phyloP scores from a whole-genome alignment of 2,888 invertebrate species.

The Heterodera filipjevi region DNA sequence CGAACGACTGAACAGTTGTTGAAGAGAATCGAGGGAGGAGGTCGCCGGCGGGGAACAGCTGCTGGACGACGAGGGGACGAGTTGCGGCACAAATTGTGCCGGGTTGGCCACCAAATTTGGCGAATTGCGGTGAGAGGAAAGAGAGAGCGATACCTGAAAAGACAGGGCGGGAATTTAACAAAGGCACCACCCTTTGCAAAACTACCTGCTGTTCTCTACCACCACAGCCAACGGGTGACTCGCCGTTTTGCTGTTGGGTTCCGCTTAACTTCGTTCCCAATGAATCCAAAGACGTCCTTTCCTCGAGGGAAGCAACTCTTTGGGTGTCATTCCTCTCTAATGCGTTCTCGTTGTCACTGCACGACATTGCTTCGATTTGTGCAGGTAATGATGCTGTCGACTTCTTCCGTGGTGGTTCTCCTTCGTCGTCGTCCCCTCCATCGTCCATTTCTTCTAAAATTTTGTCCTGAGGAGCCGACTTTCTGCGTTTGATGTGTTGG shows the following conservation, averaged over 20 bases:
- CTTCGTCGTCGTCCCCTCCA: not conserved
- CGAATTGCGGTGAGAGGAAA: not conserved
- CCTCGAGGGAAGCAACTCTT: not conserved
- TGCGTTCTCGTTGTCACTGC: not conserved
- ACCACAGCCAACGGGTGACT: not conserved
- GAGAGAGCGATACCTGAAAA: not conserved
- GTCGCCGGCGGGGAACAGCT: not conserved
- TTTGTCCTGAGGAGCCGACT: conserved; percentile 23
- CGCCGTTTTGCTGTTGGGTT: not conserved
- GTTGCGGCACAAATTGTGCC: not conserved
- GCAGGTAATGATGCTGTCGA: conserved; percentile 7
- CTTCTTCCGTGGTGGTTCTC: conserved; percentile 23
- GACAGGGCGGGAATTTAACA: no score
- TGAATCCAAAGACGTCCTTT: not conserved
- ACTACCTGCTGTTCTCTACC: not conserved
- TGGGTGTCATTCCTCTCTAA: not conserved
- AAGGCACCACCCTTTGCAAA: no score
- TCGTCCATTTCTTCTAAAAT: not conserved
- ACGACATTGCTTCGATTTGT: conserved; percentile 10
- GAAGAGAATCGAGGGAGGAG: not conserved
- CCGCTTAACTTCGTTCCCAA: not conserved
- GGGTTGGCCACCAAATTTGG: not conserved
- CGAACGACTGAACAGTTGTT: not conserved
- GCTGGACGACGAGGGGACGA: not conserved
- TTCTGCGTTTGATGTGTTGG: conserved; percentile 54